Evolutionary conservation across 2,113 vertebrate genomes (phyloP).

Genomic region (Trogon melanurus): DNA sequence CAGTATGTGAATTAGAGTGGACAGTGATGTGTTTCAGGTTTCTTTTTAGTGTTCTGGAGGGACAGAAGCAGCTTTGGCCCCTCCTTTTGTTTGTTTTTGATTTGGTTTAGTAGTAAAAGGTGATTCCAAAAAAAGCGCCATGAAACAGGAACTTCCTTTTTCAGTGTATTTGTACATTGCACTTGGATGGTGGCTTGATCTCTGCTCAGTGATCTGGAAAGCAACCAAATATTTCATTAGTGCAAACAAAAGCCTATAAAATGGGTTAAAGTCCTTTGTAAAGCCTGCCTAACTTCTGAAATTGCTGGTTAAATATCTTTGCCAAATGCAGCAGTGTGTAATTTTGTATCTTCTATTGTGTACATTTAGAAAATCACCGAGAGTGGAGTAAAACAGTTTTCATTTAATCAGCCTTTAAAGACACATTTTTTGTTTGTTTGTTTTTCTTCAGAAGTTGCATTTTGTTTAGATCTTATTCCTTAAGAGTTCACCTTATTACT

Average conservation of each 20-base stretch:
- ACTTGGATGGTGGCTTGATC: slow-evolving; percentile 12
- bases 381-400: neutral
- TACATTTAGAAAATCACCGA: neutral
- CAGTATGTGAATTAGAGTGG: neutral
- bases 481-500: neutral
- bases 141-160: slow-evolving; percentile 10
- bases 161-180: neutral
- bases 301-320: neutral
- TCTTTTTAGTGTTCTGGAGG: neutral
- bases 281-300: neutral
- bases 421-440: neutral
- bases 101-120: neutral
- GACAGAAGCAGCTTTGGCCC: neutral
- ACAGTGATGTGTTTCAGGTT: neutral
- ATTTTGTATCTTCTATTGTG: neutral
- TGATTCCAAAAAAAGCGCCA: neutral
- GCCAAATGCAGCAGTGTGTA: neutral
- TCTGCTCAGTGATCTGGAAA: slow-evolving; percentile 24
- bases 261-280: slow-evolving; percentile 2
- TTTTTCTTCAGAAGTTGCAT: neutral
- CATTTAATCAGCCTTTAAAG: neutral
- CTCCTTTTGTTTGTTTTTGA: neutral
- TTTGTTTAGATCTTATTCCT: neutral
- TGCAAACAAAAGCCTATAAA: slow-evolving; percentile 9
- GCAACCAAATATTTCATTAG: slow-evolving; percentile 6